Evolutionary conservation across 2,113 vertebrate species (phyloP).

Genomic region (Zingel zingel): DNA sequence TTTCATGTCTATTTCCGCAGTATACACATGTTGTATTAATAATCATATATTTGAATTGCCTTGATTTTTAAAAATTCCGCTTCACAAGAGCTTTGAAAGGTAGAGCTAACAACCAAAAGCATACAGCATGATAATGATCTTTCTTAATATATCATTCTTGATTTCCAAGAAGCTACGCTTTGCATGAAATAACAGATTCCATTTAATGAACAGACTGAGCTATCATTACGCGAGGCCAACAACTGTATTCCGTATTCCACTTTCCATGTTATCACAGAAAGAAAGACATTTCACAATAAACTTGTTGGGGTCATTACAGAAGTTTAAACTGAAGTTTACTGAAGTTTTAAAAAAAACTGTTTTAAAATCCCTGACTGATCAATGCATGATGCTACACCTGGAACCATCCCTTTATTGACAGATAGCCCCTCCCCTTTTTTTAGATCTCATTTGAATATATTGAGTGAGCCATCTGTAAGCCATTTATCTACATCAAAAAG

Average conservation of each 20-base stretch:
- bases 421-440: slow-evolving; percentile 71
- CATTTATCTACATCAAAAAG: slow-evolving; percentile 87
- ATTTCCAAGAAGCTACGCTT: background rate
- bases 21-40: no score
- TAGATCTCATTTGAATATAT: slow-evolving; percentile 85
- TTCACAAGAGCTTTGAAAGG: background rate
- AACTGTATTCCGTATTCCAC: background rate
- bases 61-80: background rate
- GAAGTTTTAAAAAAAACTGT: background rate
- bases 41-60: background rate
- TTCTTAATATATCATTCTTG: background rate
- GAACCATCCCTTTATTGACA: slow-evolving; percentile 52
- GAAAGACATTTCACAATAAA: background rate
- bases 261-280: background rate
- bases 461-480: slow-evolving; percentile 87
- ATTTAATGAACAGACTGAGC: background rate
- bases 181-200: background rate
- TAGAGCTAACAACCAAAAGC: background rate
- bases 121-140: background rate
- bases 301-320: background rate
- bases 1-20: background rate
- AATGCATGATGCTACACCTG: slow-evolving; percentile 39
- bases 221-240: background rate
- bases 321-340: background rate
- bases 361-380: slow-evolving; percentile 30